Evolutionary conservation across 92 coral and sea anemone species (phyloP), one percentile per base, ranked within the genome.

Genomic region (Zoanthus gigantus): DNA sequence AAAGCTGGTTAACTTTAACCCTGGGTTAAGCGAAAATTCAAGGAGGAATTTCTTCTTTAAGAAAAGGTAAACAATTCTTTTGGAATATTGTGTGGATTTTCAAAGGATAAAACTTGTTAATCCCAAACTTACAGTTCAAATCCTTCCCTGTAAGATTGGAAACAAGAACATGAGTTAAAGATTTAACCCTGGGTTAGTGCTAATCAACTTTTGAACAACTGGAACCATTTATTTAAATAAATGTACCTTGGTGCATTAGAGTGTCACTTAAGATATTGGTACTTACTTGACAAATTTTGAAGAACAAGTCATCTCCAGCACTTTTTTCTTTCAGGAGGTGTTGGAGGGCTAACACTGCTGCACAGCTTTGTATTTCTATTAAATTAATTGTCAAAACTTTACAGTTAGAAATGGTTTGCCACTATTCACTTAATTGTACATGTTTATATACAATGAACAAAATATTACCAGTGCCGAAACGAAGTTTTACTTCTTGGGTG

Each of bases 271-370:
- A 56, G 14, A 56, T 56, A 56, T 56, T 56, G 63, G 63, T 56
- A 56, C 63, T 56, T 56, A 56, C 63, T 56, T 1, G 63, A 56
- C 63, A 56, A 56, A 56, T 56, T 56, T 56, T 56, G 63, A 56
- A 56, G 63, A 56, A 56, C 63, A 56, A 56, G 63, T 56, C 63
- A 56, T 56, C 63, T 56, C 63, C 63, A 56, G 63, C 63, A 56
- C 12, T 14, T 56, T 56, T 56, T 56, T 56, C 63, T 56, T 56
- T 56, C 63, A 56, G 63, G 63, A 56, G 63, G 63, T 56, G 63
- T 56, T 56, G 63, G 63, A 56, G 63, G 63, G 63, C 63, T 56
- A 56, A 1, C 63, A 56, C 63, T 56, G 63, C 63, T 56, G 63
- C 63, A 56, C 63, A 56, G 63, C 63, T 56, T 56, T 56, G 63